Evolutionary conservation across 2,113 vertebrate genomes (phyloP), one percentile per base, ranked within the genome.

Genomic region (Megaceryle torquata): DNA sequence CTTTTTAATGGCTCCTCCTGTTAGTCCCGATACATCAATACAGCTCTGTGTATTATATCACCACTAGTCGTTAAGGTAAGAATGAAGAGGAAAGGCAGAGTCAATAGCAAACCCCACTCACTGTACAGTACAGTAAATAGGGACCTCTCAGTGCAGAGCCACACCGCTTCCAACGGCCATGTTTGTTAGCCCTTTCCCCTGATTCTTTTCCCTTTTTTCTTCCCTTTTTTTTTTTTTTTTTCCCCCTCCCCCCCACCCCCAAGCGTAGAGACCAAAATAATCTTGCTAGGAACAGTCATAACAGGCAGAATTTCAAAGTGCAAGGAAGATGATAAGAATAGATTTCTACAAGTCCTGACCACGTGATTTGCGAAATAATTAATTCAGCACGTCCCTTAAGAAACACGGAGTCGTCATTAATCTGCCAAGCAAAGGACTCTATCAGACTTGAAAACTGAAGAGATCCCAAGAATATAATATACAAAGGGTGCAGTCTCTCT

Each of bases 301-400:
- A 98, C 98, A 97, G 97, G 96, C 97, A 98, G 98, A 98, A 98
- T 98, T 98, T 98, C 98, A 98, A 98, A 98, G 98, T 98, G 98
- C 97, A 94, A 98, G 98, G 98, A 99, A 98, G 99, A 99, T 99
- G 98, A 99, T 99, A 99, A 98, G 98, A 98, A 98, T 98, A 98
- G 98, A 98, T 98, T 98, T 98, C 98, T 98, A 98, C 98, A 98
- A 98, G 98, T 98, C 98, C 98, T 97, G 98, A 99, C 98, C 99
- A 99, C 99, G 99, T 99, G 99, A 99, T 99, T 99, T 98, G 98
- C 98, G 99, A 99, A 99, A 99, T 99, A 99, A 99, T 99, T 99
- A 99, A 99, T 99, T 99, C 99, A 99, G 99, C 99, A 99, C 99
- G 99, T 99, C 99, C 99, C 99, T 99, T 99, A 99, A 98, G 99